phyloP scores from a whole-genome alignment of 2,888 invertebrate genomes.

The Quadroppia sp. region DNA sequence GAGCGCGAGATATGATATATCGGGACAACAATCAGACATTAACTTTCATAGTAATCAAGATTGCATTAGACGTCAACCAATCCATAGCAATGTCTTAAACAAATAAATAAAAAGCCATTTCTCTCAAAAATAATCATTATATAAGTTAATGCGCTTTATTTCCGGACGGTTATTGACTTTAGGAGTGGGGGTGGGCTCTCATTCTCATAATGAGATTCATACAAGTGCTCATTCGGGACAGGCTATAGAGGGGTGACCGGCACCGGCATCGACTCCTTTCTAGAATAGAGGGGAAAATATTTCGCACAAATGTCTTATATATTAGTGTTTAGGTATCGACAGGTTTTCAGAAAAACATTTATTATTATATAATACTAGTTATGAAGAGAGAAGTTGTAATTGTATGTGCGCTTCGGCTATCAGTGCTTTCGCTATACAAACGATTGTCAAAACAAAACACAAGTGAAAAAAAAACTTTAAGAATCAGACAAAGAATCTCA shows the following conservation, averaged over 20 bases:
- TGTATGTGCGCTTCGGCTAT: background rate
- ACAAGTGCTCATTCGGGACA: background rate
- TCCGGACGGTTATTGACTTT: conserved; percentile 37
- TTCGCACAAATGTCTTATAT: background rate
- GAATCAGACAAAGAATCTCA: conserved; percentile 2
- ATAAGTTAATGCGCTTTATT: conserved; percentile 23
- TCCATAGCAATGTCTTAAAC: background rate
- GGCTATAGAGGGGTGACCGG: conserved; percentile 22
- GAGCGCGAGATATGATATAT: conserved; percentile 22
- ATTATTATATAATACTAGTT: conserved; percentile 10
- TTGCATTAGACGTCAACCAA: conserved; percentile 18
- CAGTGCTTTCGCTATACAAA: conserved; percentile 6
- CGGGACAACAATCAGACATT: conserved; percentile 31
- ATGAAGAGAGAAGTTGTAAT: background rate
- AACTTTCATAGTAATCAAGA: conserved; percentile 12
- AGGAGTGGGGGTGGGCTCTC: background rate
- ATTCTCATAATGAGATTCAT: conserved; percentile 20
- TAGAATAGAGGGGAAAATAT: too few relatives aligned
- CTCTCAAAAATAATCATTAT: conserved; percentile 30
- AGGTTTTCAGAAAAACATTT: conserved; percentile 22
- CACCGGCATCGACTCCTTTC: too few relatives aligned
- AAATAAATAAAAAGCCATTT: conserved; percentile 1
- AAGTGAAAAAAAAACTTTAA: conserved; percentile 11
- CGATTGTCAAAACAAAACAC: conserved; percentile 9
- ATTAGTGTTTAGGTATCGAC: conserved; percentile 15